Conservation (phyloP, 2,113 vertebrate species). For the Odobenus rosmarus region DNA sequence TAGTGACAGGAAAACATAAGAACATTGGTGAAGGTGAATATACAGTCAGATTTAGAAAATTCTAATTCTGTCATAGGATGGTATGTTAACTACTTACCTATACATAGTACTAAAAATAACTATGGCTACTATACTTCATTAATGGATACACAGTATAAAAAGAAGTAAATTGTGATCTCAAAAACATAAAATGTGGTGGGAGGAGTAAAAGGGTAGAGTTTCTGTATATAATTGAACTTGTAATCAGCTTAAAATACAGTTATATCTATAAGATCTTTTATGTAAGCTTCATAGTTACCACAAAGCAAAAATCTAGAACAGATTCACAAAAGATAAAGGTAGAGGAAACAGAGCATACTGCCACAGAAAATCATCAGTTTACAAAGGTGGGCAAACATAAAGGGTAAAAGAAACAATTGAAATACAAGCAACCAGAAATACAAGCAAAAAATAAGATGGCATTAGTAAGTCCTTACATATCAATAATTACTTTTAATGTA, state of each 20-base stretch:
- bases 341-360: background rate
- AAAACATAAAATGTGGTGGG: background rate
- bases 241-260: background rate
- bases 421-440: background rate
- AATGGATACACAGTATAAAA: background rate
- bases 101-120: background rate
- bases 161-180: background rate
- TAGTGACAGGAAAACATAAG: background rate
- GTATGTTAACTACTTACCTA: background rate
- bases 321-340: background rate
- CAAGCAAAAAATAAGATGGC: background rate
- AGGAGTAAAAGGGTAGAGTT: background rate
- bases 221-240: background rate
- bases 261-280: background rate
- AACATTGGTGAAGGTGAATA: background rate
- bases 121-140: background rate
- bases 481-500: background rate
- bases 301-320: background rate
- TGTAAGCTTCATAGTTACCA: background rate
- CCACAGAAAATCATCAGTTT: background rate
- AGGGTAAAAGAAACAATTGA: background rate
- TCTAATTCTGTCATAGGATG: background rate
- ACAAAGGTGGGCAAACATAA: background rate
- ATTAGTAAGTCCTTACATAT: background rate
- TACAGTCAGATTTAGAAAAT: background rate